Evolutionary conservation across 2,113 vertebrate genomes (phyloP), one percentile per base, ranked within the genome.

Genomic region (Stercorarius parasiticus): DNA sequence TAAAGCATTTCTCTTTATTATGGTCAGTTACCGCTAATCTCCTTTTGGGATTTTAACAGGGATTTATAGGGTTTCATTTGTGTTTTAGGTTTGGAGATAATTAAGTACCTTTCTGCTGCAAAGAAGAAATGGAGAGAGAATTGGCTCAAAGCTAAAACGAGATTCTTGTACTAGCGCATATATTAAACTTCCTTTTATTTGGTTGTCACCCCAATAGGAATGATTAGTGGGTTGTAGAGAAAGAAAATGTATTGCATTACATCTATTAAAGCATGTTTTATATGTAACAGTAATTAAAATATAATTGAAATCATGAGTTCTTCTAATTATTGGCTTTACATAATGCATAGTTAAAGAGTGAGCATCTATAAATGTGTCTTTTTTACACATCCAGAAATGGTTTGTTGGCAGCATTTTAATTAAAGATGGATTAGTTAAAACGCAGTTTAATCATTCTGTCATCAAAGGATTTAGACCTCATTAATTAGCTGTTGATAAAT

Each of bases 351-450:
- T 98, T 98, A 98, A 98, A 98, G 98, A 97, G 64, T 88, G 97
- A 96, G 94, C 96, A 97, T 97, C 97, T 96, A 98, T 97, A 97
- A 97, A 97, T 88, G 93, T 97, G 98, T 97, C 93, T 94, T 93
- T 97, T 97, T 97, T 94, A 90, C 95, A 97, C 70, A 96, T 94
- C 86, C 95, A 97, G 96, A 97, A 98, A 96, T 95, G 93, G 95
- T 95, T 97, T 97, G 93, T 97, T 97, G 97, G 84, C 96, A 97
- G 95, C 95, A 84, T 97, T 98, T 98, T 98, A 98, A 98, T 98
- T 98, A 98, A 98, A 98, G 98, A 98, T 97, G 97, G 97, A 98
- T 98, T 98, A 98, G 97, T 98, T 98, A 95, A 97, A 97, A 98
- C 79, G 70, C 94, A 95, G 72, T 97, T 98, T 98, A 98, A 98